phyloP scores from a whole-genome alignment of 2,797 vertebrate genomes.

The Allobates femoralis region DNA sequence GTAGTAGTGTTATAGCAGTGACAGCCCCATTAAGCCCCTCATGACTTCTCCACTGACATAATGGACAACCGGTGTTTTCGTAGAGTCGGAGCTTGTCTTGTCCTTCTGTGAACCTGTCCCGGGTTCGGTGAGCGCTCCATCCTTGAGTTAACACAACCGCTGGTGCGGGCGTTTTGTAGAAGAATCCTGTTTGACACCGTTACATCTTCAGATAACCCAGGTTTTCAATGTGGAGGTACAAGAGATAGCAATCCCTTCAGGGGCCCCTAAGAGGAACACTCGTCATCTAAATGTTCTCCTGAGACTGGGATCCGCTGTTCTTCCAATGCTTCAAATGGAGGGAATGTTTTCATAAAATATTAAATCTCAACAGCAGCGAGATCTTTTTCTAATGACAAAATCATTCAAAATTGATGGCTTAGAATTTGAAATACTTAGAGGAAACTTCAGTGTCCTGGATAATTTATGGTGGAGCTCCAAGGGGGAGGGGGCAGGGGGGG shows the following conservation, averaged over 20 bases:
- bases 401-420: conserved; percentile 62
- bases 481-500: not conserved
- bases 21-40: conserved; percentile 4
- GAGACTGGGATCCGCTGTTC: conserved; percentile 32
- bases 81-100: not conserved
- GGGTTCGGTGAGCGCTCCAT: not conserved
- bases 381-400: conserved; percentile 62
- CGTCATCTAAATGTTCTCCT: conserved; percentile 56
- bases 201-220: conserved; percentile 20
- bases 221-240: conserved; percentile 24
- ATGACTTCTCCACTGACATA: not conserved
- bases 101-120: conserved; percentile 16
- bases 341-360: conserved; percentile 60
- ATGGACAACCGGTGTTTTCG: conserved; percentile 31
- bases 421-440: conserved; percentile 54
- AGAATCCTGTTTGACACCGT: conserved; percentile 37
- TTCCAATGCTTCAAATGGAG: conserved; percentile 33
- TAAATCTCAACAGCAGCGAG: conserved; percentile 53
- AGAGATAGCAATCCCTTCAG: not conserved
- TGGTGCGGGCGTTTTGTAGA: not conserved
- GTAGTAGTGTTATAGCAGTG: not conserved
- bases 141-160: not conserved
- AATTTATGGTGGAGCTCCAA: conserved; percentile 49
- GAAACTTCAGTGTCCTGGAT: conserved; percentile 51
- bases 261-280: conserved; percentile 49